A percentile compares a stretch with the other conserved stretches of the same genome.
Conservation (phyloP, 1,140 invertebrate genomes). For the Odontomachus brunneus region DNA sequence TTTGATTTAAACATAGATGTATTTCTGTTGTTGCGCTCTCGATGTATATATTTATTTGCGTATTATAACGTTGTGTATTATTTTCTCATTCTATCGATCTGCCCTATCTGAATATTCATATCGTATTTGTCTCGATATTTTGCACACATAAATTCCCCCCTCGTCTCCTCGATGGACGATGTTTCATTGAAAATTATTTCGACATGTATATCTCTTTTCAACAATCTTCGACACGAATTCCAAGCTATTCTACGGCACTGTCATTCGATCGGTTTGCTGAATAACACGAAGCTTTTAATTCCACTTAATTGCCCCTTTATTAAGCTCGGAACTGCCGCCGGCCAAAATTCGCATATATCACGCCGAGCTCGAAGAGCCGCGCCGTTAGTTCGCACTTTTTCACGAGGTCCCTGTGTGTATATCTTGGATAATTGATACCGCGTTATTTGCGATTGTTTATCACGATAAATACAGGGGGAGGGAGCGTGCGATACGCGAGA, state of each 20-base stretch:
- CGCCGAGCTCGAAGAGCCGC: background rate
- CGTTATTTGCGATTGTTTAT: constrained; percentile 23
- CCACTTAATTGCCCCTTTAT: constrained; percentile 11
- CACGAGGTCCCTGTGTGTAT: background rate
- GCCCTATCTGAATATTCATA: constrained; percentile 18
- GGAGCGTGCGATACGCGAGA: background rate
- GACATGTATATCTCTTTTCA: background rate
- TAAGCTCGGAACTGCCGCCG: constrained; percentile 16
- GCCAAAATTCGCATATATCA: constrained; percentile 15
- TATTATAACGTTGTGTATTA: no score
- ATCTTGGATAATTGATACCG: constrained; percentile 19
- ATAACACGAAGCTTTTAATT: constrained; percentile 2
- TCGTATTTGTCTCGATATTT: constrained; percentile 6
- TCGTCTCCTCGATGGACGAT: background rate
- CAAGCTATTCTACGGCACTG: background rate
- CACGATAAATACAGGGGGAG: background rate
- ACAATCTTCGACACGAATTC: constrained; percentile 1
- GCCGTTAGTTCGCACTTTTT: constrained; percentile 27
- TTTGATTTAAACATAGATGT: no score
- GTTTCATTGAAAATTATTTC: constrained; percentile 16
- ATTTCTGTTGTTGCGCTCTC: no score
- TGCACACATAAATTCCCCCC: background rate
- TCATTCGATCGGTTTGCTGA: constrained; percentile 8
- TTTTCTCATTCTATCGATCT: no score
- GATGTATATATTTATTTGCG: no score